Evolutionary conservation across 2,113 vertebrate species (phyloP).

Genomic region (mouse (Mus musculus)): GRCm39 chr2:106265501-106266000

Average conservation of each 20-base stretch:
- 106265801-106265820: slow-evolving; percentile 34
- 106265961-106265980: neutral
- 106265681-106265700: neutral
- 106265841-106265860: slow-evolving; percentile 23
- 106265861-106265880: slow-evolving; percentile 36
- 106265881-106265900: slow-evolving; percentile 51
- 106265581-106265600: neutral
- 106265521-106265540: neutral
- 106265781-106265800: neutral
- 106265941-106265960: slow-evolving; percentile 59
- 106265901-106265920: slow-evolving; percentile 10
- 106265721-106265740: neutral
- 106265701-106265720: neutral
- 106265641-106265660: neutral
- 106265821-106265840: slow-evolving; percentile 44
- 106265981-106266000: slow-evolving; percentile 50
- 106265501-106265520: neutral
- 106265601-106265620: neutral
- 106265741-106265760: neutral
- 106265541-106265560: neutral
- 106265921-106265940: neutral
- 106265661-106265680: neutral
- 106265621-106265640: neutral
- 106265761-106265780: neutral
- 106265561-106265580: neutral